These are phyloP conservation scores for Ptilorrhoa leucosticta DNA, from an alignment of 2,113 vertebrate species.

Conservation along the genomic window DNA sequence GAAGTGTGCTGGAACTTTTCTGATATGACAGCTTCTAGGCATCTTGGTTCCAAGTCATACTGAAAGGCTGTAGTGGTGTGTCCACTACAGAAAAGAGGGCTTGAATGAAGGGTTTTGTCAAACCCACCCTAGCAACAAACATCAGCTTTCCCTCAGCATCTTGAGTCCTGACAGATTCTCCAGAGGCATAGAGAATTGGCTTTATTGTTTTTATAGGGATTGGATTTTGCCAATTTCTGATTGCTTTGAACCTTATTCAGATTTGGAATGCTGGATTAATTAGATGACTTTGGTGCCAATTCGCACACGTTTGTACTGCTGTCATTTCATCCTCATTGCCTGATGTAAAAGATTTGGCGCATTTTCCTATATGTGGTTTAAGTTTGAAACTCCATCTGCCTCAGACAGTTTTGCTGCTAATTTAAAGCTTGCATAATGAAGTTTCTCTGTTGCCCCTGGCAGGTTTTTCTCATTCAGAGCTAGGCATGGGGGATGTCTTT, in stretches of 20 bases:
- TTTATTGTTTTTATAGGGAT: background rate
- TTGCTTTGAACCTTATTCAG: background rate
- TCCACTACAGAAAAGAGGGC: background rate
- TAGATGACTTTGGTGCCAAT: background rate
- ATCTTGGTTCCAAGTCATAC: background rate
- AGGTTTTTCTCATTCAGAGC: constrained; percentile 55
- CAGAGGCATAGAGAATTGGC: background rate
- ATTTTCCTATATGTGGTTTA: background rate
- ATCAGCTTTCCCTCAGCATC: background rate
- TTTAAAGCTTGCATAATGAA: background rate
- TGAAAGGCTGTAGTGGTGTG: background rate
- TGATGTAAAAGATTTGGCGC: background rate
- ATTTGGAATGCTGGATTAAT: background rate
- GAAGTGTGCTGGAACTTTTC: background rate
- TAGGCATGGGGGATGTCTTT: constrained; percentile 73
- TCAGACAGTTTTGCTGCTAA: background rate
- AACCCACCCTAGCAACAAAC: background rate
- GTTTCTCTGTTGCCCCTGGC: background rate
- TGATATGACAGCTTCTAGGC: background rate
- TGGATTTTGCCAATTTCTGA: background rate
- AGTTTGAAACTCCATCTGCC: background rate
- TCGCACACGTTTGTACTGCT: background rate
- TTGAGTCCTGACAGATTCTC: background rate
- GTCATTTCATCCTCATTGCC: background rate
- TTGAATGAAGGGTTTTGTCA: background rate